These are phyloP conservation scores for Nymphalis io DNA, from an alignment of 1,140 invertebrate genomes.

Conservation along the genomic window DNA sequence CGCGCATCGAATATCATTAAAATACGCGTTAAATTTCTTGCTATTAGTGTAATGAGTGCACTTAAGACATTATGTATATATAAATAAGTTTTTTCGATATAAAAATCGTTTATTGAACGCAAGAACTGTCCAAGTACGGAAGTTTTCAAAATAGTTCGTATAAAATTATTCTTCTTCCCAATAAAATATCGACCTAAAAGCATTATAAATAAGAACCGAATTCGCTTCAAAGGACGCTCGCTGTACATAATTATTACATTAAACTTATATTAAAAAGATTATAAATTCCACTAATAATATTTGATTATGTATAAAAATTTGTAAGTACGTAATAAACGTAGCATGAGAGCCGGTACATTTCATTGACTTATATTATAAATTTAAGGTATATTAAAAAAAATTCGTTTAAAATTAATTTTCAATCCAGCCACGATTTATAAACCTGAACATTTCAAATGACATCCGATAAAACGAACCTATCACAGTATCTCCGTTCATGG, in stretches of 20 bases:
- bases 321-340: constrained; percentile 23
- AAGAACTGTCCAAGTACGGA: neutral
- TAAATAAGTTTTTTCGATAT: no score
- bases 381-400: neutral
- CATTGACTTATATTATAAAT: neutral
- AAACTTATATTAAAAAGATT: constrained; percentile 26
- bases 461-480: constrained; percentile 30
- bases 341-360: neutral
- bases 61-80: no score
- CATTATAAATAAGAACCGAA: constrained; percentile 10
- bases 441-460: neutral
- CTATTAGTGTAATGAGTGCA: no score
- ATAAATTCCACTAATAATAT: constrained; percentile 24
- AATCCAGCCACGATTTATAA: neutral
- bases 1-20: no score
- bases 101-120: no score
- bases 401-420: constrained; percentile 10
- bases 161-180: neutral
- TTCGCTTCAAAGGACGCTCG: constrained; percentile 11
- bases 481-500: constrained; percentile 34
- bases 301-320: constrained; percentile 31
- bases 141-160: neutral
- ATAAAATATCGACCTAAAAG: constrained; percentile 4
- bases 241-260: constrained; percentile 17
- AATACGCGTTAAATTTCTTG: no score